Evolutionary conservation across 1,140 invertebrate species (phyloP), one percentile per base, ranked within the genome.

Genomic region (Hyles euphorbiae): DNA sequence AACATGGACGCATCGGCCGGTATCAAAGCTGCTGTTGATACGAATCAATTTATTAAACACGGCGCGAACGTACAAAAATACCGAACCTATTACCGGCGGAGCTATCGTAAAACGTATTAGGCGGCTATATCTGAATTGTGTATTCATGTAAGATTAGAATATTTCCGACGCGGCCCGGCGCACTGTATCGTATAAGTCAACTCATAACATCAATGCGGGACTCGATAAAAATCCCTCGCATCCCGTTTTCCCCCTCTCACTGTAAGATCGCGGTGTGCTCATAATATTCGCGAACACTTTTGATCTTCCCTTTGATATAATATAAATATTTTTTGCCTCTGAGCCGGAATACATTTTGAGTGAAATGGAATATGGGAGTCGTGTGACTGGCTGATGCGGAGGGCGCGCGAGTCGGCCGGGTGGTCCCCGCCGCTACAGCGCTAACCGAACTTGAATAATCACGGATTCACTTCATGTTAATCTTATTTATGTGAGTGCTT

Each of bases 241-340:
- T 61, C 56, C 62, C 55, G 36, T 48, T 58, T 53, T 47, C 65
- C 57, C 57, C 57, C 46, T 11, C 57, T 57, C 60, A 45, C 57
- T 56, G 48, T 46, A 54, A 48, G 45, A 56, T 68, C 66, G 66
- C 61, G 65, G 61, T 62, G 34, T 53, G 53, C 56, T 60, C 57
- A 47, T 65, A 58, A 65, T 63, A 67, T 66, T 70, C 59, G 63
- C 63, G 65, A 73, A 72, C 67, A 69, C 76, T 72, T 82, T 79
- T 80, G 78, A 85, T 85, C 78, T 83, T 76, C 70, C 72, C 67
- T 79, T 76, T 76, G 71, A 80, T 80, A 76, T 65, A 74, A 77
- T 73, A 78, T 81, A 75, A 78, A 78, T 77, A 78, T 76, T 81
- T 80, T 73, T 73, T 71, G 60, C 72, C 67, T 61, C 62, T 53